A percentile compares a stretch with the other conserved stretches of the same genome.
phyloP scores from a whole-genome alignment of 1,140 invertebrate genomes.

The Semibalanus balanoides region DNA sequence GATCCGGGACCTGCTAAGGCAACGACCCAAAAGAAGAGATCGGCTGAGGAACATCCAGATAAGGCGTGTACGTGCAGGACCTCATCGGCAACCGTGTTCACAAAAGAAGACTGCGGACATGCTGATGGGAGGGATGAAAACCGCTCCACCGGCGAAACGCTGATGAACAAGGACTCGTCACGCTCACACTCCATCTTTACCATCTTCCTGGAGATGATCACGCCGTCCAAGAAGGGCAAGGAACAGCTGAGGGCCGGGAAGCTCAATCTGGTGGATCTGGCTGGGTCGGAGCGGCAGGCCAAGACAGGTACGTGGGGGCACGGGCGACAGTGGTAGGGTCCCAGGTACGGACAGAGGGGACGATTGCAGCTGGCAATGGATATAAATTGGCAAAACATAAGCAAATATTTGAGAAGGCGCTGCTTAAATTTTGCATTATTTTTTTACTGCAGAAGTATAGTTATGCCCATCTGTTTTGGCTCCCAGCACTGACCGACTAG shows the following conservation, averaged over 20 bases:
- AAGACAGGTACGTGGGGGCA: slow-evolving; percentile 45
- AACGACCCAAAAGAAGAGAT: slow-evolving; percentile 47
- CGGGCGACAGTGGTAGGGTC: no score
- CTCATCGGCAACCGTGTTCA: slow-evolving; percentile 59
- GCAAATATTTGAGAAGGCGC: no score
- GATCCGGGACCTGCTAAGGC: slow-evolving; percentile 50
- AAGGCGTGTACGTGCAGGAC: slow-evolving; percentile 56
- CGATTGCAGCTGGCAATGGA: no score
- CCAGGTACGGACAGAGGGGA: no score
- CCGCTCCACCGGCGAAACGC: slow-evolving; percentile 55
- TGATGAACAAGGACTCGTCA: slow-evolving; percentile 77
- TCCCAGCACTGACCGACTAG: no score
- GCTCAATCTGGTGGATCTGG: slow-evolving; percentile 79
- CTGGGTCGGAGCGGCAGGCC: slow-evolving; percentile 70
- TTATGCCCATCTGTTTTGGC: no score
- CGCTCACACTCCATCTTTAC: slow-evolving; percentile 81
- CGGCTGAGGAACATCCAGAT: slow-evolving; percentile 58
- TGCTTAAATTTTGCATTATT: no score
- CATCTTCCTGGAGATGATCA: slow-evolving; percentile 66
- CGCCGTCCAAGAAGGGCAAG: slow-evolving; percentile 27
- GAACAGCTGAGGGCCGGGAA: slow-evolving; percentile 57
- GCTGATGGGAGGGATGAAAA: slow-evolving; percentile 61
- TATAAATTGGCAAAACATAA: no score
- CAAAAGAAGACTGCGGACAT: slow-evolving; percentile 52
- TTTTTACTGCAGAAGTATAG: no score